Evolutionary conservation across 1,140 invertebrate species (phyloP).

Genomic region (Trichonephila clavipes): DNA sequence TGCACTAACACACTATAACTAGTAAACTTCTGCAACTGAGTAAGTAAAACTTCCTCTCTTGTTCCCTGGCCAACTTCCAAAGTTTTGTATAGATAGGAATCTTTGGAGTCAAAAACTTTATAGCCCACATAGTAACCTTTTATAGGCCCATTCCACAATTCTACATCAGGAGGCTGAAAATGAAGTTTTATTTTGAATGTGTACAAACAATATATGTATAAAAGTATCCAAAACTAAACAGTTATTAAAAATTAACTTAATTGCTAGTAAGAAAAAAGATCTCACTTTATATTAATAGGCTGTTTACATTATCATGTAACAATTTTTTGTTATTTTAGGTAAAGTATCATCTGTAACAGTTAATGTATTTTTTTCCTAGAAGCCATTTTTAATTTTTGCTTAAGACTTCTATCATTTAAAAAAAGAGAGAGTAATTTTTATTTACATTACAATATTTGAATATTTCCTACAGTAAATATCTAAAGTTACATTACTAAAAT

Average conservation of each 20-base stretch:
- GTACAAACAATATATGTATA: too few species aligned
- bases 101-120: slow-evolving; percentile 80
- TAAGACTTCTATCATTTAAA: too few species aligned
- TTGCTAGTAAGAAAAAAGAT: too few species aligned
- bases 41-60: slow-evolving; percentile 68
- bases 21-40: slow-evolving; percentile 79
- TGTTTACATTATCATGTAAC: background rate
- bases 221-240: background rate
- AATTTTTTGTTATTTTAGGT: too few species aligned
- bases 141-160: slow-evolving; percentile 90
- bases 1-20: slow-evolving; percentile 82
- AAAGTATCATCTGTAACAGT: too few species aligned
- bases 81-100: slow-evolving; percentile 92
- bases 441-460: too few species aligned
- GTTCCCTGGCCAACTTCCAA: slow-evolving; percentile 90
- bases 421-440: too few species aligned
- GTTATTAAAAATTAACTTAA: too few species aligned
- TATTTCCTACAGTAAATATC: too few species aligned
- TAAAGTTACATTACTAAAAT: too few species aligned
- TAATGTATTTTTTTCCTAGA: too few species aligned
- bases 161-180: slow-evolving; percentile 86
- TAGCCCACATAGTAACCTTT: slow-evolving; percentile 86
- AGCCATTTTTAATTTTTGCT: too few species aligned
- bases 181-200: background rate
- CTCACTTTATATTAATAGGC: background rate